Base-by-base conservation (phyloP, 2,888 invertebrate genomes). In the Nesidiocoris tenuis region DNA sequence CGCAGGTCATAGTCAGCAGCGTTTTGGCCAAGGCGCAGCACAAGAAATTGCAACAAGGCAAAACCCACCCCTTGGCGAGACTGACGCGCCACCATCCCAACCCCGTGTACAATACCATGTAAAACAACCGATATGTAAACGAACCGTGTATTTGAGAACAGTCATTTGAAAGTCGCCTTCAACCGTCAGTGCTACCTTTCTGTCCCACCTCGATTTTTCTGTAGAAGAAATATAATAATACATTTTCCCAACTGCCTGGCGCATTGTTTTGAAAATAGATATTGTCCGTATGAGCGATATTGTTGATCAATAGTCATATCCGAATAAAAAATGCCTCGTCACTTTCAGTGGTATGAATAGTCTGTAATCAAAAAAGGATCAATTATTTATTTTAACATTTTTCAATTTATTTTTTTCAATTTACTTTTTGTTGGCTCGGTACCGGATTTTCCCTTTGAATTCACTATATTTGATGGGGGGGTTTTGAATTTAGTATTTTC, bases 41-140 rank as follows among this genome's bases (percentile, higher is more conserved):
- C 81, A 92, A 92, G 84, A 90, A 92, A 85, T 92, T 91, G 82
- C 95, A 95, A 84, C 95, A 94, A 84, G 95, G 95, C 81, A 94
- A 93, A 85, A 94, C 92, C 82, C 95, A 96, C 87, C 95, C 96
- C 80, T 87, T 96, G 82, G 91, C 94, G 82, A 91, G 91, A 88
- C 88, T 96, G 85, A 91, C 90, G 86, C 88, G 88, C 82, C 87
- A 89, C 86, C 88, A 90, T 86, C 91, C 91, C 85, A 91, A 92
- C 86, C 89, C 91, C 83, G 91, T 93, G 85, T 94, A 93, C 86
- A 94, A 94, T 87, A 94, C 93, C 83, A 93, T 94, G 94, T 94
- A 90, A 90, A 71, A 24, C 39, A 39, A 39, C 12, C 39, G 39
- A 39, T 7, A 39, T 39, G 39, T 39, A 39, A 39, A 39, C 39